Evolutionary conservation across 2,797 vertebrate genomes (phyloP), one percentile per base, ranked within the genome.

Genomic region (Rhyacichthys aspro): DNA sequence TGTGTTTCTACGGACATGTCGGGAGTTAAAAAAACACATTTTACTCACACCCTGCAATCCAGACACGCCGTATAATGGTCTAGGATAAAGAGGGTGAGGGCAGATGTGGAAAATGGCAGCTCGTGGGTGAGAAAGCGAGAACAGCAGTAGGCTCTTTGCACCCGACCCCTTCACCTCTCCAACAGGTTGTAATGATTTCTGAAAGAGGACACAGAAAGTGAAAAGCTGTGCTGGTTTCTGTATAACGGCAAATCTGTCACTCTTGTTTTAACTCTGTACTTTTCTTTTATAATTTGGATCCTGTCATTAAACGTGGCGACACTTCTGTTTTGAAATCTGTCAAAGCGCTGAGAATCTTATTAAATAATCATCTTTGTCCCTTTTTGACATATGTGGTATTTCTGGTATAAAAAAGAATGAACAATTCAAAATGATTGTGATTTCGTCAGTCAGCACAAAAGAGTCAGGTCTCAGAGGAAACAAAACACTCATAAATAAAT

Each of bases 371-470:
- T 9, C 49, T 46, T 9, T 44, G 15, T 65, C 12, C 16, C 18
- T 8, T 32, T 63, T 50, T 60, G 37, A 71, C 43, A 69, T 46
- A 61, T 16, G 23, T 64, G 43, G 46, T 43, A 61, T 58, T 63
- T 76, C 38, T 67, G 32, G 63, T 11, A 63, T 14, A 33, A 59
- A 43, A 59, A 63, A 55, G 53, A 7, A 33, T 39, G 10, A 63
- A 67, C 17, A 44, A n/a, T n/a, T n/a, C n/a, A n/a, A n/a, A n/a
- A n/a, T n/a, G 14, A 64, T 19, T 42, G 8, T 55, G 42, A 11
- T 63, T 74, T 63, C 54, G 34, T 71, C 57, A 44, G 17, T 67
- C 63, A 58, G 61, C 44, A 57, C 62, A 58, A 61, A 7, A 32
- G 18, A 9, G 50, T 28, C 14, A 6, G 23, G 17, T 19, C 17